Base-by-base conservation (phyloP, 2,113 vertebrate genomes). In the Sprattus sprattus region DNA sequence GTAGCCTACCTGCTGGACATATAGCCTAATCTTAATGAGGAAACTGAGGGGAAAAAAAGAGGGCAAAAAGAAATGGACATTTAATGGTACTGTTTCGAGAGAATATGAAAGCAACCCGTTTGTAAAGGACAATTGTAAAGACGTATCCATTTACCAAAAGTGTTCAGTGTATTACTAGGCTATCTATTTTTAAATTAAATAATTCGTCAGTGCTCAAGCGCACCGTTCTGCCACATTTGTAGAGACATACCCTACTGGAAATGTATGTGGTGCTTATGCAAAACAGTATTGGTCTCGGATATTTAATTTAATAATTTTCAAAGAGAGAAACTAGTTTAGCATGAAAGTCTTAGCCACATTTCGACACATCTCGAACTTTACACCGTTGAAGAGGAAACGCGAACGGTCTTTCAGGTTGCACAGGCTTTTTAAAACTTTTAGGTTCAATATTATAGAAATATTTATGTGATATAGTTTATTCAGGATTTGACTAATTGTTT, bases 401-500 rank as follows among this genome's bases (percentile, higher is more conserved):
- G 71, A 78, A 28, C 15, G 71, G 16, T n/a, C 28, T 5, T 78
- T 78, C 9, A 78, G 28, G 28, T 39, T 78, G 71, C 28, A 28
- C n/a, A 67, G 85, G 89, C 81, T 81, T 64, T 67, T 84, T 64
- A 52, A 71, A 52, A 80, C 64, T 71, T 18, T 78, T 78, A 39
- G 71, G 28, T 78, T 78, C 3, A 13, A 16, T 32, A 78, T 39
- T 11, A 39, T 78, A 78, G 71, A 32, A 28, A 78, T 4, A 78
- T 78, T n/a, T 39, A 15, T 3, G 1, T 32, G 3, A 39, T 7
- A 1, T 39, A 39, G 39, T 39, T 49, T 81, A 60, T 50, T 7
- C 75, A 85, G 71, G 13, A 78, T 85, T 60, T 22, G 16, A 81
- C 39, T 47, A 89, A 90, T 87, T 93, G 89, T 89, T 39, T 15